Evolutionary conservation across 2,113 vertebrate species (phyloP).

Genomic region (Callospermophilus lateralis): DNA sequence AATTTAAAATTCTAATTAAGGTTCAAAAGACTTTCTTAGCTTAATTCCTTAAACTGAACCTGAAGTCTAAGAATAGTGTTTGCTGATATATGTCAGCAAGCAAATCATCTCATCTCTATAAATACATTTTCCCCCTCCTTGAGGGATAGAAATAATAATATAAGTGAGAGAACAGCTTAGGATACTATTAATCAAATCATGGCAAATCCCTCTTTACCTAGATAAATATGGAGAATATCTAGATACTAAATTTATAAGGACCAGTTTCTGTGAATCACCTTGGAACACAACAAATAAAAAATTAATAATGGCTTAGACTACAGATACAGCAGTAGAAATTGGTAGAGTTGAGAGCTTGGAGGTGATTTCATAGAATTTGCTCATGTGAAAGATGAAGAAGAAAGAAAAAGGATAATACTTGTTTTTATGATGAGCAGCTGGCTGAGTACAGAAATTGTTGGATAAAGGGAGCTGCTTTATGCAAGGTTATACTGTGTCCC

Average conservation of each 20-base stretch:
- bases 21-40: neutral
- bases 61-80: neutral
- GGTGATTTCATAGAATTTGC: neutral
- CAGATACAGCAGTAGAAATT: neutral
- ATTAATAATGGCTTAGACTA: neutral
- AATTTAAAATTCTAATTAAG: neutral
- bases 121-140: neutral
- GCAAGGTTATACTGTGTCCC: neutral
- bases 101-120: neutral
- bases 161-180: neutral
- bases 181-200: neutral
- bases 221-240: neutral
- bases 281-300: neutral
- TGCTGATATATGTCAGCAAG: neutral
- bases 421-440: neutral
- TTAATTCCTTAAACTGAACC: neutral
- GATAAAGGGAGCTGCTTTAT: neutral
- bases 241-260: neutral
- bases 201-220: neutral
- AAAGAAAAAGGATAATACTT: neutral
- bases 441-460: neutral
- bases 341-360: slow-evolving; percentile 10
- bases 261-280: neutral
- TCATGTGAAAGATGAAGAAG: neutral
- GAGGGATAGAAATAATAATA: neutral